Base-by-base conservation (phyloP, 30 jellyfish, hydroid and myxozoan genomes). In the Calvadosia cruxmelitensis region DNA sequence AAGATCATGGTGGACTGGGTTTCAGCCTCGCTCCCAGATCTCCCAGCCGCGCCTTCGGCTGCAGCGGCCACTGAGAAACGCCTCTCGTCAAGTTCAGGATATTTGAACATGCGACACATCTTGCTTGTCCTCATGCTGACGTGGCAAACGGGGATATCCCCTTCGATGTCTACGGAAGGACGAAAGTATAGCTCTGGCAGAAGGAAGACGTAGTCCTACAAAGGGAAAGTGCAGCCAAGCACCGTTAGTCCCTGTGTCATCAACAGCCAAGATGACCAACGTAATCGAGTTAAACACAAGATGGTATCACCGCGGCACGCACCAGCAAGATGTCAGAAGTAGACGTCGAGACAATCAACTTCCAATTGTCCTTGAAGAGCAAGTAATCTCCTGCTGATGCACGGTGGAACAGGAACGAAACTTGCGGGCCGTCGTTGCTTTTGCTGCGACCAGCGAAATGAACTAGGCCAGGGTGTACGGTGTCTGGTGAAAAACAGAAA, bases 121-220 rank as follows among this genome's bases (percentile, higher is more conserved):
- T 52, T 80, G 28, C 52, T 5, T 64, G 49, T 34, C 20, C 31
- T 68, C 57, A 23, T 48, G 24, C 78, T 84, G 63, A 71, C 66
- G 36, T 53, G 70, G 52, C 96, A 85, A 1, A 91, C 85, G 26
- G 36, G 23, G 7, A 80, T 73, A 1, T 29, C 66, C 30, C 78
- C 80, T 0, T 53, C 70, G 34, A 70, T 72, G 10, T 75, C 31
- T 29, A 34, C 32, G 2, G 30, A 36, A 2, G 91, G 85, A 33
- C 76, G 62, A 72, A 63, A 85, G 34, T 78, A 85, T 32, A 70
- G 88, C 32, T 78, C 78, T 26, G 91, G 96, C 71, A 85, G 23
- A 50, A 85, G 62, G 35, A 71, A 78, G 16, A 79, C 77, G 62
- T 85, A 86, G 49, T 85, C 96, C 96, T 85, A 30, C 15, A 29